phyloP scores from a whole-genome alignment of 1,140 invertebrate species.

The Pseudoatta argentina region DNA sequence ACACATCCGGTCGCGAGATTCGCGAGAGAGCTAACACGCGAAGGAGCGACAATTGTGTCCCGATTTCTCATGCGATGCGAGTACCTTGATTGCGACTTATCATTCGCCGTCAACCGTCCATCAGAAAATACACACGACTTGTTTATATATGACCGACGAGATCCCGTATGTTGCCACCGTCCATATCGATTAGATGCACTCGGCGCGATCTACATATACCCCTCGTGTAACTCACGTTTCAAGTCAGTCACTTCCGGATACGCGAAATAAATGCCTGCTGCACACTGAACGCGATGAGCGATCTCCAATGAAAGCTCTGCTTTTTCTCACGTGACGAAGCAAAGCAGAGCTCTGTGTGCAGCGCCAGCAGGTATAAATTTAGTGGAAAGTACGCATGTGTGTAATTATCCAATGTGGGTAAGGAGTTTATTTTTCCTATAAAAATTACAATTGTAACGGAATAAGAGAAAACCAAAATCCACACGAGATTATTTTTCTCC shows the following conservation, averaged over 20 bases:
- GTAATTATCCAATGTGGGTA: too few relatives aligned
- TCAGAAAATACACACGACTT: not conserved
- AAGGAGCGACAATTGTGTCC: not conserved
- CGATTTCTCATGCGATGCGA: not conserved
- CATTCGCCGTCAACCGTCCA: not conserved
- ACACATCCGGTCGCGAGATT: conserved; percentile 59
- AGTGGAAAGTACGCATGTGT: too few relatives aligned
- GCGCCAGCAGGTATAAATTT: too few relatives aligned
- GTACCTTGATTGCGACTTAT: too few relatives aligned
- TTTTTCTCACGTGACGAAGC: too few relatives aligned
- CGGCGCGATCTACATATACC: not conserved
- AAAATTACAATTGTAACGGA: too few relatives aligned
- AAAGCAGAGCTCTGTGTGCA: too few relatives aligned
- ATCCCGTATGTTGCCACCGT: not conserved
- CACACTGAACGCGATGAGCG: too few relatives aligned
- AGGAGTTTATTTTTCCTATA: too few relatives aligned
- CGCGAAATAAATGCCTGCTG: not conserved
- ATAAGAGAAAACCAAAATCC: too few relatives aligned
- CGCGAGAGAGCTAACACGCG: not conserved
- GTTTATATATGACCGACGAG: conserved; percentile 31
- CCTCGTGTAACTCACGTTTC: not conserved
- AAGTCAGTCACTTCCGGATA: conserved; percentile 31
- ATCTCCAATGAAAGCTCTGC: too few relatives aligned
- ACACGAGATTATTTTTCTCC: too few relatives aligned
- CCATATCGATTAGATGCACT: conserved; percentile 41